phyloP scores from a whole-genome alignment of 2,113 vertebrate species.

The Patagioenas fasciata region DNA sequence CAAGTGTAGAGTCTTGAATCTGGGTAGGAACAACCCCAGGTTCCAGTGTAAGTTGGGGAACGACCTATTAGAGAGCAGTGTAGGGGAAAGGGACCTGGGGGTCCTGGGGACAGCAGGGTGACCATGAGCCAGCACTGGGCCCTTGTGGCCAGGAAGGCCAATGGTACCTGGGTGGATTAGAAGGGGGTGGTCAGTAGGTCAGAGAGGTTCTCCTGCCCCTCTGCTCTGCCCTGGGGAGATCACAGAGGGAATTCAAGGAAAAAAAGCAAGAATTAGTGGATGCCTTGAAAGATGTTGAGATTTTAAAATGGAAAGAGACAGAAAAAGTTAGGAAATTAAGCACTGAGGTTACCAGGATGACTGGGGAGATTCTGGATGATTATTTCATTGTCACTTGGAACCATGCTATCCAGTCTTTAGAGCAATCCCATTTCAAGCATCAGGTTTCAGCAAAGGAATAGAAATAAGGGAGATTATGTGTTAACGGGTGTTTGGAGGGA shows the following conservation, averaged over 20 bases:
- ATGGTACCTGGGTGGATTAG: too few species aligned
- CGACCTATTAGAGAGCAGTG: too few species aligned
- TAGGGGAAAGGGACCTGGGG: too few species aligned
- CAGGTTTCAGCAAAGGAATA: not conserved
- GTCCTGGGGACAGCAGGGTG: too few species aligned
- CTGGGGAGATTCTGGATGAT: not conserved
- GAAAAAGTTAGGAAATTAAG: not conserved
- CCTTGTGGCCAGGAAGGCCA: too few species aligned
- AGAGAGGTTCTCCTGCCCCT: too few species aligned
- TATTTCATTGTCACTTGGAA: not conserved
- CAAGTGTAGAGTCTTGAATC: too few species aligned
- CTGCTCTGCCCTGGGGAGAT: too few species aligned
- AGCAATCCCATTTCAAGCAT: not conserved
- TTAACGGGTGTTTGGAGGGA: not conserved
- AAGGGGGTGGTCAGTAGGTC: too few species aligned
- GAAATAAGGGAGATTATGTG: not conserved
- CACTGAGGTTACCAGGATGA: not conserved
- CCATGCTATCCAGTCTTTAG: not conserved
- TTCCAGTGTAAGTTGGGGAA: too few species aligned
- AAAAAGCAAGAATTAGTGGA: not conserved
- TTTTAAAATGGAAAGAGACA: not conserved
- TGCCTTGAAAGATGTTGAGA: not conserved
- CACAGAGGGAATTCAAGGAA: not conserved
- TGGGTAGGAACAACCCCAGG: too few species aligned
- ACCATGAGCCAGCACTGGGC: too few species aligned